Evolutionary conservation across 2,888 invertebrate genomes (phyloP), one percentile per base, ranked within the genome.

Genomic region (Stenichneumon culpator): DNA sequence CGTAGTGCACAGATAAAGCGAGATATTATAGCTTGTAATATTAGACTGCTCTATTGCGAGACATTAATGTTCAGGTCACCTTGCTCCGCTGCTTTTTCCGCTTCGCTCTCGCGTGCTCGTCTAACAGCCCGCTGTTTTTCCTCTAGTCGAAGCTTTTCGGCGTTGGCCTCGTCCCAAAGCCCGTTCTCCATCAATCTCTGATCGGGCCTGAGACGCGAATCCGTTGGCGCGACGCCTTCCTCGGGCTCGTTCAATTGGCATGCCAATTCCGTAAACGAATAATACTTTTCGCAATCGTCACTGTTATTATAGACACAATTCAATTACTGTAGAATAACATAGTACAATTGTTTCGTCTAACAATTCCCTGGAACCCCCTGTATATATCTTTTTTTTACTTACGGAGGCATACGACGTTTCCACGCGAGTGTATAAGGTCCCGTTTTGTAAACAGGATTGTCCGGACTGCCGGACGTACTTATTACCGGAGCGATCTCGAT

Each of bases 161-260:
- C 93, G 94, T 99, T 99, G 83, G 99, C 98, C 87, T 97, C 97
- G 91, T 99, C 97, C 98, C 99, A 98, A 78, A 95, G 95, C 3
- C 98, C 99, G 86, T 97, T 96, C 94, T 99, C 99, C 99, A 99
- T 99, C 89, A 99, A 95, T 74, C 99, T 96, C 95, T 99, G 99
- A 96, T 99, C 99, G 82, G 99, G 99, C 80, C 99, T 96, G 75
- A 96, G 94, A 47, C 99, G 96, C 75, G 98, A 97, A 95, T 99
- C 99, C 0, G 99, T 99, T 11, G 99, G 99, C 73, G 99, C 99
- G 39, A 99, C 97, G 86, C 96, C 97, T 5, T 97, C 96, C 94
- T 99, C 99, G 67, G 96, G 95, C 95, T 99, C 99, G 94, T 99
- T 99, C 90, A 99, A 95, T 94, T 99, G 99, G 93, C 99, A 97